Conservation (phyloP, 2,797 vertebrate genomes). For the Dipus sagitta region DNA sequence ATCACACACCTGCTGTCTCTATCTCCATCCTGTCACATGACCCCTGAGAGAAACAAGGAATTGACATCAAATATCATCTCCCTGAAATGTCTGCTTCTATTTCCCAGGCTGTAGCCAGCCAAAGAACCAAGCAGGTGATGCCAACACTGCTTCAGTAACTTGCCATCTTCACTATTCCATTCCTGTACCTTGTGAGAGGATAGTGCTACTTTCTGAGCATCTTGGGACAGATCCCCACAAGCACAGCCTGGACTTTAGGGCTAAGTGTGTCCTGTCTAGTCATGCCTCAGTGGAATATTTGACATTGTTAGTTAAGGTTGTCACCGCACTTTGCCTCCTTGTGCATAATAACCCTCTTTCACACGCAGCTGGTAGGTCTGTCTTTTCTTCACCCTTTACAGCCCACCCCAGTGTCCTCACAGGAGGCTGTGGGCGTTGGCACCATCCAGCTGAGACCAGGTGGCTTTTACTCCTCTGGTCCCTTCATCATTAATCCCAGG, state of each 20-base stretch:
- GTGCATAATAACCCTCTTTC: neutral
- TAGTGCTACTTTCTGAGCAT: neutral
- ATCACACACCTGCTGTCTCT: neutral
- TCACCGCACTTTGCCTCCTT: neutral
- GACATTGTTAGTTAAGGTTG: neutral
- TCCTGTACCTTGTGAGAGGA: neutral
- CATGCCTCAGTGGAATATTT: neutral
- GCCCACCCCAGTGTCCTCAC: neutral
- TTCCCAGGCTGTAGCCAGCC: neutral
- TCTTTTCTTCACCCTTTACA: neutral
- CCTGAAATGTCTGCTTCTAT: neutral
- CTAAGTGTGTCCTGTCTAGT: neutral
- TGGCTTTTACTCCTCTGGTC: neutral
- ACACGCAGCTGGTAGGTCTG: neutral
- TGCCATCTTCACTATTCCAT: neutral
- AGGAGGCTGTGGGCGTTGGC: too few relatives aligned
- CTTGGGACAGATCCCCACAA: accelerated
- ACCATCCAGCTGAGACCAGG: neutral
- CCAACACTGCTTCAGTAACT: neutral
- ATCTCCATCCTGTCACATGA: neutral
- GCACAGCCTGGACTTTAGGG: neutral
- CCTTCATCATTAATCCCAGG: neutral
- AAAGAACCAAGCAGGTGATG: neutral
- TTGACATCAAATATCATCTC: too few relatives aligned
- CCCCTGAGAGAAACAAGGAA: neutral